These are phyloP conservation scores for Hypomesus transpacificus DNA, from an alignment of 2,113 vertebrate genomes.

Conservation along the genomic window DNA sequence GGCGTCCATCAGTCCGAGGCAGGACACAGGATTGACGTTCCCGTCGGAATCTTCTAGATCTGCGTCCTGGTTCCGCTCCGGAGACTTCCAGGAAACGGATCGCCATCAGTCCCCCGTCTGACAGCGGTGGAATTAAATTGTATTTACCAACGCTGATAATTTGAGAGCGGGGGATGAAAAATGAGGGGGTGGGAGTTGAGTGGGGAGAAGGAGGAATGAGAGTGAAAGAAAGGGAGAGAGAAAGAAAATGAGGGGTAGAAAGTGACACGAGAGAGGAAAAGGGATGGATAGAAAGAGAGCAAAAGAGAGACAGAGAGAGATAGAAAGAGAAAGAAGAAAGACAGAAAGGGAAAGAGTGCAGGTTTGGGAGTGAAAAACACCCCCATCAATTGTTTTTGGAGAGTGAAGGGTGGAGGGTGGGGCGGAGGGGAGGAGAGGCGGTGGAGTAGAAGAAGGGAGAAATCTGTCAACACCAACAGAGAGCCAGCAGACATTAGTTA, in stretches of 20 bases:
- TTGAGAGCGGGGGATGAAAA: slow-evolving; percentile 6
- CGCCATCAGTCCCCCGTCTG: slow-evolving; percentile 39
- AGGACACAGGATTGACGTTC: slow-evolving; percentile 24
- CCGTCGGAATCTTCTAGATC: slow-evolving; percentile 18
- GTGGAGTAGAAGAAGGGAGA: too few relatives aligned
- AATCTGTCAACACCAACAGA: not conserved
- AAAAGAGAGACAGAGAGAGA: slow-evolving; percentile 6
- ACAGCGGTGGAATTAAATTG: slow-evolving; percentile 48
- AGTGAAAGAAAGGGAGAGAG: slow-evolving; percentile 24
- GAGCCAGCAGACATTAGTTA: too few relatives aligned
- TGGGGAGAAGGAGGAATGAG: not conserved
- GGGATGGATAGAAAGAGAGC: slow-evolving; percentile 13
- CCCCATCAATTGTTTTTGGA: not conserved
- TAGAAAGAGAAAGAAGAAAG: not conserved
- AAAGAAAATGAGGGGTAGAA: slow-evolving; percentile 27
- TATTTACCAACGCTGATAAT: slow-evolving; percentile 46
- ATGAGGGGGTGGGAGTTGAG: slow-evolving; percentile 8
- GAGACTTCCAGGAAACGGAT: slow-evolving; percentile 44
- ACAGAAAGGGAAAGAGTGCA: not conserved
- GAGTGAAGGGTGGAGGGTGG: not conserved
- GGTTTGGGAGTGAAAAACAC: not conserved
- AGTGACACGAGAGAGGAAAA: slow-evolving; percentile 33
- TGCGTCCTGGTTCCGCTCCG: slow-evolving; percentile 10
- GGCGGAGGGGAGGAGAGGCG: not conserved
- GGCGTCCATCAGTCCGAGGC: slow-evolving; percentile 2